These are phyloP conservation scores for Mesaphorura yosii DNA, from an alignment of 1,140 invertebrate genomes.

Conservation along the genomic window DNA sequence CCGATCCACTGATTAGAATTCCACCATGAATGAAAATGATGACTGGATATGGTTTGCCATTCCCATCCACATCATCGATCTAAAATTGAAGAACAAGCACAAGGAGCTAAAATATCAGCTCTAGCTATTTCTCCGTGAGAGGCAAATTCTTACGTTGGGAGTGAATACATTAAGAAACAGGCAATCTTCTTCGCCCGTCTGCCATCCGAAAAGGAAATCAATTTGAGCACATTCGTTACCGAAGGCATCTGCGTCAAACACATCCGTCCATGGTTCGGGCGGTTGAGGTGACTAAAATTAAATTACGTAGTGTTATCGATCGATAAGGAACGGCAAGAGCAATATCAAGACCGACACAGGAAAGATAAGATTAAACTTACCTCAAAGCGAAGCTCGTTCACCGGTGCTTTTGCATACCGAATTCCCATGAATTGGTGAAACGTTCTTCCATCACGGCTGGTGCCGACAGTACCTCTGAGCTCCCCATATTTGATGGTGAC, in stretches of 20 bases:
- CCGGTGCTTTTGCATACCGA: conserved; percentile 3
- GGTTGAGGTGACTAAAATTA: conserved; percentile 1
- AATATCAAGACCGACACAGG: not conserved
- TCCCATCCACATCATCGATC: not conserved
- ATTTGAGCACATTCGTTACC: conserved; percentile 1
- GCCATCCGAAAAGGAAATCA: not conserved
- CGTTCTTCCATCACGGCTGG: not conserved
- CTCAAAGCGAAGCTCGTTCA: conserved; percentile 4
- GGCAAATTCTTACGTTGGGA: not conserved
- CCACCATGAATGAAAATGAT: conserved; percentile 2
- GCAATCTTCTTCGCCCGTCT: not conserved
- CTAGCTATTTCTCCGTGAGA: not conserved
- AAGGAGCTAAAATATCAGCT: not conserved
- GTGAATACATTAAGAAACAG: not conserved
- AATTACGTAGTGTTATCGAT: too few relatives aligned
- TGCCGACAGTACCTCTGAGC: not conserved
- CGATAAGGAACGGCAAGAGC: too few relatives aligned
- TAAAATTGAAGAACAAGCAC: not conserved
- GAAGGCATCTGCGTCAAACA: not conserved
- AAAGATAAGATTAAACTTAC: not conserved
- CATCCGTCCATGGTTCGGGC: not conserved
- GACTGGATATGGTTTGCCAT: not conserved
- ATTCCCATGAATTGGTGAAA: conserved; percentile 4
- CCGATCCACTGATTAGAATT: not conserved
- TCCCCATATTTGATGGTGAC: conserved; percentile 1